These are phyloP conservation scores for Saccopteryx bilineata DNA, from an alignment of 2,113 vertebrate genomes.

Conservation along the genomic window DNA sequence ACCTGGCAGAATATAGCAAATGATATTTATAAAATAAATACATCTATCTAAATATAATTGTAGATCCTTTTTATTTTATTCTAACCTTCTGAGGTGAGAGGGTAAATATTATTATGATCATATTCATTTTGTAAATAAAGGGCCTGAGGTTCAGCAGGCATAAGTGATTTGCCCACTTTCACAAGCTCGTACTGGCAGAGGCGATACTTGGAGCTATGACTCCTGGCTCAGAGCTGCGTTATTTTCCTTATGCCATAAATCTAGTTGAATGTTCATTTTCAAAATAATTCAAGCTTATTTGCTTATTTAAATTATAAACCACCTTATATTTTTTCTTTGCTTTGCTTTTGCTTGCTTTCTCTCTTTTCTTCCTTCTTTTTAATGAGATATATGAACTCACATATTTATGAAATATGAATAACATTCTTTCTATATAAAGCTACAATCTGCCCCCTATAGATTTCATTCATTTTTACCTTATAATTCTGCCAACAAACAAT, in stretches of 20 bases:
- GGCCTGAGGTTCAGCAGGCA: neutral
- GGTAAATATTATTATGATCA: neutral
- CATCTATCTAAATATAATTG: neutral
- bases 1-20: neutral
- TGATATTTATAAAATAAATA: slow-evolving; percentile 1
- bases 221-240: neutral
- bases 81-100: neutral
- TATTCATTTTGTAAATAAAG: slow-evolving; percentile 26
- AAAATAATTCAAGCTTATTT: neutral
- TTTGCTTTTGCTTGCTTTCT: neutral
- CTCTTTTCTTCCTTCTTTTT: neutral
- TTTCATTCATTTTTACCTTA: neutral
- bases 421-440: neutral
- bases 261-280: neutral
- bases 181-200: neutral
- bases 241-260: neutral
- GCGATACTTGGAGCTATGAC: neutral
- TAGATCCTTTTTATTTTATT: neutral
- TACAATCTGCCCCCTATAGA: neutral
- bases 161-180: neutral
- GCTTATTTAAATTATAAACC: slow-evolving; percentile 36
- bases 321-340: neutral
- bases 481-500: neutral
- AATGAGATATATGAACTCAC: neutral
- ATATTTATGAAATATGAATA: neutral